Evolutionary conservation across 2,888 invertebrate species (phyloP).

Genomic region (Phyto melanocephala): DNA sequence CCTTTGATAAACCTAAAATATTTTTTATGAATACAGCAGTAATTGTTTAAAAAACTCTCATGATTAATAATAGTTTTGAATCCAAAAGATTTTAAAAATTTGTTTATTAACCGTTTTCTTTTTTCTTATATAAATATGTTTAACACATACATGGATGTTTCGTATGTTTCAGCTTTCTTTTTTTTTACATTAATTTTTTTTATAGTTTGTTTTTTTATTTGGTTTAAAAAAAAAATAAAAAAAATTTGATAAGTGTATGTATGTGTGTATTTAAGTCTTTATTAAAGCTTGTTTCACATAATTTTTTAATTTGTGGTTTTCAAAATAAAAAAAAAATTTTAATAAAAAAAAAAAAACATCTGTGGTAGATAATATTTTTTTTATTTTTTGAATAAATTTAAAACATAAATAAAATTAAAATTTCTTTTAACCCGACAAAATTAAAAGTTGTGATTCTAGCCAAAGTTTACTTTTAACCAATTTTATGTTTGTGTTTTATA

Average conservation of each 20-base stretch:
- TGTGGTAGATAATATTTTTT: not conserved
- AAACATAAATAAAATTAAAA: slow-evolving; percentile 24
- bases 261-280: slow-evolving; percentile 61
- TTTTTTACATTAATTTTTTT: not conserved
- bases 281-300: slow-evolving; percentile 63
- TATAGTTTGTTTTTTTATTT: slow-evolving; percentile 36
- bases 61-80: no score
- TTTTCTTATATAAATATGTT: slow-evolving; percentile 2
- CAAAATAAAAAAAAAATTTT: slow-evolving; percentile 41
- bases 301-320: slow-evolving; percentile 30
- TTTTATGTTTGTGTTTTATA: slow-evolving; percentile 11
- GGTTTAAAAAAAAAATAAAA: slow-evolving; percentile 16
- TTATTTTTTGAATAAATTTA: not conserved
- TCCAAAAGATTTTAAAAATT: slow-evolving; percentile 24
- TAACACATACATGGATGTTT: slow-evolving; percentile 14
- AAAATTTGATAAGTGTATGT: slow-evolving; percentile 31
- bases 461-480: slow-evolving; percentile 25
- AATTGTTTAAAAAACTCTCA: no score
- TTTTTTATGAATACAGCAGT: no score
- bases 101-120: not conserved
- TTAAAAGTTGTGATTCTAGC: slow-evolving; percentile 6
- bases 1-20: no score
- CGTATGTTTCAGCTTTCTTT: not conserved
- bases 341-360: slow-evolving; percentile 25
- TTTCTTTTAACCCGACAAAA: slow-evolving; percentile 55